Conservation (phyloP, 2,888 invertebrate species). For the Drosophila mayaguana region DNA sequence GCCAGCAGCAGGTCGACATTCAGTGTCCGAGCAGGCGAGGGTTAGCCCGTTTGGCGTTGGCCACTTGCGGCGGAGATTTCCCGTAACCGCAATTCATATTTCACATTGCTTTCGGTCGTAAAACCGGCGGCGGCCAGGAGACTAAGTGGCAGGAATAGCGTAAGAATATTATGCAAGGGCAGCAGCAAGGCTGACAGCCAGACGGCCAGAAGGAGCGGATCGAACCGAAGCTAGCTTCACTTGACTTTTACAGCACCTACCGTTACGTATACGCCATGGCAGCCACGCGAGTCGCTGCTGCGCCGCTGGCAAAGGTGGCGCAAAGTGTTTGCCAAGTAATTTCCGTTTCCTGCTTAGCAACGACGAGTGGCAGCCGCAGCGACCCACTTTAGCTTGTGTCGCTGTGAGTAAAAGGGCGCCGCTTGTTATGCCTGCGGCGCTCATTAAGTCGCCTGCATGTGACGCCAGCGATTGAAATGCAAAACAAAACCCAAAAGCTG, state of each 20-base stretch:
- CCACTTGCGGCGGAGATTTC: slow-evolving; percentile 55
- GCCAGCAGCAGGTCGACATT: slow-evolving; percentile 37
- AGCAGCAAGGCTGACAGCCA: slow-evolving; percentile 17
- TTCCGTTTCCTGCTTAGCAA: slow-evolving; percentile 78
- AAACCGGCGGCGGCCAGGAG: slow-evolving; percentile 36
- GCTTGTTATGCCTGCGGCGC: slow-evolving; percentile 32
- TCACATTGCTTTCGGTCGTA: slow-evolving; percentile 71
- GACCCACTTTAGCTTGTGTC: slow-evolving; percentile 19
- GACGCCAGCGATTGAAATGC: slow-evolving; percentile 20
- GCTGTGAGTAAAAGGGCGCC: slow-evolving; percentile 4
- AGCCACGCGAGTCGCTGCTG: slow-evolving; percentile 42
- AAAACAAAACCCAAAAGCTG: slow-evolving; percentile 25
- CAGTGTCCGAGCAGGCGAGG: slow-evolving; percentile 27
- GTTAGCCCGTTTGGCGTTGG: slow-evolving; percentile 33
- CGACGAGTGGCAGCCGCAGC: slow-evolving; percentile 70
- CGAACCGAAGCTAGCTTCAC: slow-evolving; percentile 48
- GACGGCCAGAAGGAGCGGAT: not conserved
- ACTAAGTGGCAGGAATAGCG: slow-evolving; percentile 58
- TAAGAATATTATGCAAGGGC: slow-evolving; percentile 68
- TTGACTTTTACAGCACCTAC: slow-evolving; percentile 62
- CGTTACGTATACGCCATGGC: slow-evolving; percentile 48
- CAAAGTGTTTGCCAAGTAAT: slow-evolving; percentile 80
- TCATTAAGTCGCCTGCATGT: slow-evolving; percentile 50
- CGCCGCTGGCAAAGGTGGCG: slow-evolving; percentile 48
- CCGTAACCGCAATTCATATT: slow-evolving; percentile 79